These are phyloP conservation scores for Centruroides sculpturatus DNA, from an alignment of 1,140 invertebrate species.

Conservation along the genomic window DNA sequence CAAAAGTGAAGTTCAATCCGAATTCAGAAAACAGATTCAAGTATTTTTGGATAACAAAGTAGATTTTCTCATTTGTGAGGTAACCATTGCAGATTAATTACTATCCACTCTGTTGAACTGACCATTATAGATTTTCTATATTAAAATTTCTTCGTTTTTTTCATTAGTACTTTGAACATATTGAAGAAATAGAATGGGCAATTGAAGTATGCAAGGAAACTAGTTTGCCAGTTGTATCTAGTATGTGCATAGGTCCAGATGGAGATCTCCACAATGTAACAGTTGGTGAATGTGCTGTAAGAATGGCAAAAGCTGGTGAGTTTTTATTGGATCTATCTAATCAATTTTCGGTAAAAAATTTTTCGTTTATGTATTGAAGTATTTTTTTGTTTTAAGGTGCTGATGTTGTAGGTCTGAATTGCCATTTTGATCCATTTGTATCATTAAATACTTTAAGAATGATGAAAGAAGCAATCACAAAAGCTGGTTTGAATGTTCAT, in stretches of 20 bases:
- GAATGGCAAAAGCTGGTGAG: conserved; percentile 30
- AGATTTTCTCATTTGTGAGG: conserved; percentile 32
- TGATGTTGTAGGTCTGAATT: conserved; percentile 32
- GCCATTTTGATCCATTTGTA: conserved; percentile 31
- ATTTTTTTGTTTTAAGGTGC: conserved; percentile 20
- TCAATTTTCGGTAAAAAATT: no score
- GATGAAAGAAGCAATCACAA: conserved; percentile 29
- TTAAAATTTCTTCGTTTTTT: neutral
- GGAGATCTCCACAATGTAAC: conserved; percentile 29
- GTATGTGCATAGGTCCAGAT: conserved; percentile 33
- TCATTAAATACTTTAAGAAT: conserved; percentile 23
- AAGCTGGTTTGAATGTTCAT: conserved; percentile 23
- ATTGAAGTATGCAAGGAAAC: conserved; percentile 26
- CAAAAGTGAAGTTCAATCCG: conserved; percentile 23
- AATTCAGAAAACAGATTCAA: conserved; percentile 28
- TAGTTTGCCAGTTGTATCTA: conserved; percentile 25
- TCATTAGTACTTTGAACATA: conserved; percentile 33
- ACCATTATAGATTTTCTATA: no score
- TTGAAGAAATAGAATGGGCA: conserved; percentile 34
- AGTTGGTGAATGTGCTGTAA: conserved; percentile 28
- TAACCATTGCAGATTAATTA: conserved; percentile 5
- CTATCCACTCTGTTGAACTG: no score
- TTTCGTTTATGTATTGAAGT: no score
- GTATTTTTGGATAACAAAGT: conserved; percentile 29
- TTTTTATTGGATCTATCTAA: neutral